These are phyloP conservation scores for Drosophila macrospina DNA, from an alignment of 2,888 invertebrate genomes.

Conservation along the genomic window DNA sequence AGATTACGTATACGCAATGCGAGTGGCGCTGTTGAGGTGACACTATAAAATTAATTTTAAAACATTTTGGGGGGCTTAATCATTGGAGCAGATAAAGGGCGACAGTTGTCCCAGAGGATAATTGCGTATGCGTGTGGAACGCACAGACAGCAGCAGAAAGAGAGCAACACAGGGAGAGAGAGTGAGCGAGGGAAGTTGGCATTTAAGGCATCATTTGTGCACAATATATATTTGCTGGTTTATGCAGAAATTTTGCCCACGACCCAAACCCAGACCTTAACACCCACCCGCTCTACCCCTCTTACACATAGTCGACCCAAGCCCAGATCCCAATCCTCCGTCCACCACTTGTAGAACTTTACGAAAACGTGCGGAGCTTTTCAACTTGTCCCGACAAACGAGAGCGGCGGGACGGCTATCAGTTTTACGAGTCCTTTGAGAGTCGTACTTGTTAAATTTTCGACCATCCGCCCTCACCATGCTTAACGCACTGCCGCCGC, in stretches of 20 bases:
- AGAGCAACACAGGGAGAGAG: constrained; percentile 2
- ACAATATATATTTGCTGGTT: constrained; percentile 67
- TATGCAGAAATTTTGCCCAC: constrained; percentile 56
- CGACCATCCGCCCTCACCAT: constrained; percentile 33
- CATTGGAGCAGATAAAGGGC: constrained; percentile 74
- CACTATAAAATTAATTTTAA: constrained; percentile 77
- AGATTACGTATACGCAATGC: constrained; percentile 54
- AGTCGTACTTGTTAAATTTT: constrained; percentile 71
- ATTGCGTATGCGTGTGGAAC: constrained; percentile 68
- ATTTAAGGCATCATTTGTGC: constrained; percentile 76
- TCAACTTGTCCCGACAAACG: constrained; percentile 51
- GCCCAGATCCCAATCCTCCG: constrained; percentile 38
- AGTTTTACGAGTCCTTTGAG: constrained; percentile 78
- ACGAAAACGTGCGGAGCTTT: constrained; percentile 72
- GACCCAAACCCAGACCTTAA: constrained; percentile 15
- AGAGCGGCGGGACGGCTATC: constrained; percentile 58
- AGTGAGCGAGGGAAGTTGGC: constrained; percentile 23
- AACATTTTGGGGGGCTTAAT: constrained; percentile 70
- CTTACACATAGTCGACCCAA: constrained; percentile 10
- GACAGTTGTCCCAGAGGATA: constrained; percentile 76
- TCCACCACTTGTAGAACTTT: constrained; percentile 73
- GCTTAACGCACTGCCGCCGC: background rate
- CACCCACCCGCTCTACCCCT: background rate
- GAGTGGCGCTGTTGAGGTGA: constrained; percentile 40
- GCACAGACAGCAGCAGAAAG: constrained; percentile 2